These are phyloP conservation scores for Cyanoramphus novaezelandiae DNA, from an alignment of 2,113 vertebrate genomes.

Conservation along the genomic window DNA sequence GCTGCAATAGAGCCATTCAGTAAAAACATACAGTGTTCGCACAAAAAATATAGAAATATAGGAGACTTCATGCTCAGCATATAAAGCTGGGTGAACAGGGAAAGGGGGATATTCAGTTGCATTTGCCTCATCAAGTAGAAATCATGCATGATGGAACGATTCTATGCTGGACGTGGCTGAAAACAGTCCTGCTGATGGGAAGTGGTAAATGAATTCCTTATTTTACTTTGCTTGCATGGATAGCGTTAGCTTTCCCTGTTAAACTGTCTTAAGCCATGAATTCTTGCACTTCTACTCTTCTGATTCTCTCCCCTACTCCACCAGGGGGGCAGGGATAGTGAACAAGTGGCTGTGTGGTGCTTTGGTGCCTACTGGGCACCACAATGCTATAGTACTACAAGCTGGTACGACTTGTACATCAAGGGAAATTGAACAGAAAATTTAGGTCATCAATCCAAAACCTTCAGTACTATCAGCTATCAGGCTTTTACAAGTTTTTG, in stretches of 20 bases:
- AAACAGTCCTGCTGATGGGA: accelerated
- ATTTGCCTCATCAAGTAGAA: not conserved
- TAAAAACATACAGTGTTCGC: not conserved
- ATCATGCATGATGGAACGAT: not conserved
- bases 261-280: not conserved
- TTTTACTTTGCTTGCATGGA: not conserved
- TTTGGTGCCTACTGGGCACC: not conserved
- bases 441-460: not conserved
- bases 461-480: not conserved
- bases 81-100: not conserved
- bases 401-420: not conserved
- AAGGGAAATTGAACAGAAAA: not conserved
- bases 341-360: accelerated
- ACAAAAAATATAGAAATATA: not conserved
- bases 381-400: not conserved
- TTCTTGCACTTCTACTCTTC: not conserved
- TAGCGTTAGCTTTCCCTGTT: not conserved
- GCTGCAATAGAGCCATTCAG: not conserved
- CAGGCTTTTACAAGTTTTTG: not conserved
- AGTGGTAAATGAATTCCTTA: not conserved
- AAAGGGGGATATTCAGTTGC: too few species aligned
- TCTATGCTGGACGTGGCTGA: not conserved
- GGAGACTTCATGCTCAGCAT: not conserved
- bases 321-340: not conserved
- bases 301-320: not conserved